phyloP scores from a whole-genome alignment of 2,113 vertebrate genomes.

The Haemorhous mexicanus region DNA sequence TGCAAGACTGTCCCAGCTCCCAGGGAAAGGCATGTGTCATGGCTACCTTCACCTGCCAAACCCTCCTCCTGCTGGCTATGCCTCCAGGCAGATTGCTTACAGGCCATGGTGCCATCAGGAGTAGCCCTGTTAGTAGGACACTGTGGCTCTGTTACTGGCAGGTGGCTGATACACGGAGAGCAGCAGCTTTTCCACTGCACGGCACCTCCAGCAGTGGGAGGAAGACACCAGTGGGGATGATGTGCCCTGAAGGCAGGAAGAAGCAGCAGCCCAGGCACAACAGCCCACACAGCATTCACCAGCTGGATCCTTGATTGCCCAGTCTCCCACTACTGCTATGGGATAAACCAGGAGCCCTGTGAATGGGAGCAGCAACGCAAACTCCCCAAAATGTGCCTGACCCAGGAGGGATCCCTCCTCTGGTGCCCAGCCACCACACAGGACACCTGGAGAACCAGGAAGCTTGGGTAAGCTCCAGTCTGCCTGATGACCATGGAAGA shows the following conservation, averaged over 20 bases:
- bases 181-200: neutral
- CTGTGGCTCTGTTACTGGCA: neutral
- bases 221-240: fast-evolving
- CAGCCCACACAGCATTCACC: neutral
- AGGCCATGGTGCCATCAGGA: neutral
- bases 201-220: neutral
- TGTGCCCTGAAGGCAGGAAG: neutral
- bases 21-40: neutral
- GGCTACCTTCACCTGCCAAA: neutral
- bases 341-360: neutral
- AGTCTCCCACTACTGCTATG: neutral
- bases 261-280: neutral
- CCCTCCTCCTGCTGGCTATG: neutral
- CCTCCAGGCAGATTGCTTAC: neutral
- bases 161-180: neutral
- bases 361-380: fast-evolving
- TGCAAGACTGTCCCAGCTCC: fast-evolving
- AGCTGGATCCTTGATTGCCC: neutral
- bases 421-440: neutral
- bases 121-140: neutral
- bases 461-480: neutral
- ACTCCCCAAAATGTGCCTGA: fast-evolving
- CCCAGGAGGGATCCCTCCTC: neutral
- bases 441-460: neutral
- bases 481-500: neutral